Base-by-base conservation (phyloP, 1,140 invertebrate genomes). In the Orchesella cincta region DNA sequence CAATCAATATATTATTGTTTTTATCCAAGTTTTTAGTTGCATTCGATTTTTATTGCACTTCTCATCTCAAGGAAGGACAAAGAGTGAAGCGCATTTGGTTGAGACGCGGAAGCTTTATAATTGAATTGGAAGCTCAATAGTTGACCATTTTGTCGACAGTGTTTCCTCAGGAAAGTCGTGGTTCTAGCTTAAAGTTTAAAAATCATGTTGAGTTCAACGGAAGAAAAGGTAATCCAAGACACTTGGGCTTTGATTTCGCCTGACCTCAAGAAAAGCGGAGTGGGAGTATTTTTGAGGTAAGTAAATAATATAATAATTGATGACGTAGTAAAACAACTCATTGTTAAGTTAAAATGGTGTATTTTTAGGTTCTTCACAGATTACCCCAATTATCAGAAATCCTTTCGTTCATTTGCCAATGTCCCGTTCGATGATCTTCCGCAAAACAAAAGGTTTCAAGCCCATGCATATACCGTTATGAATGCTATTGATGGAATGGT, bases 241-340 rank as follows among this genome's bases (percentile, higher is more conserved):
- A 88, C 86, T 74, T 90, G 89, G 89, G 84, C 83, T 16, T 78
- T 87, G 51, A 84, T 88, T 28, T 85, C 83, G 29, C 84, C 85
- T 78, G 86, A 89, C 81, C 82, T 86, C 0, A 85, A 87, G 23
- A 83, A 81, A 52, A 85, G 87, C 70, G 88, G 88, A 73, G 77
- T 87, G 1, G 83, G 85, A 1, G 83, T 89, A 29, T 88, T 89
- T 83, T 64, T 84, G 73, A 83, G 84, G 89, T 89, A 85, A 85
- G 86, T 18, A 5, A 46, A 8, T 8, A 5, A 46, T 46, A 46
- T 46, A 8, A 46, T 46, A 8, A 46, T 46, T 46, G 5, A 46
- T 46, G 39, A 8, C 5, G 39, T 46, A 46, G 39, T 5, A 8
- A 46, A 46, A 18, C 5, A 46, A 18, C 18, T 46, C 18, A 46